Percentiles rank a stretch among this genome's conserved stretches.
Conservation (phyloP, 2,888 invertebrate species). For the Monoplex corrugatus region DNA sequence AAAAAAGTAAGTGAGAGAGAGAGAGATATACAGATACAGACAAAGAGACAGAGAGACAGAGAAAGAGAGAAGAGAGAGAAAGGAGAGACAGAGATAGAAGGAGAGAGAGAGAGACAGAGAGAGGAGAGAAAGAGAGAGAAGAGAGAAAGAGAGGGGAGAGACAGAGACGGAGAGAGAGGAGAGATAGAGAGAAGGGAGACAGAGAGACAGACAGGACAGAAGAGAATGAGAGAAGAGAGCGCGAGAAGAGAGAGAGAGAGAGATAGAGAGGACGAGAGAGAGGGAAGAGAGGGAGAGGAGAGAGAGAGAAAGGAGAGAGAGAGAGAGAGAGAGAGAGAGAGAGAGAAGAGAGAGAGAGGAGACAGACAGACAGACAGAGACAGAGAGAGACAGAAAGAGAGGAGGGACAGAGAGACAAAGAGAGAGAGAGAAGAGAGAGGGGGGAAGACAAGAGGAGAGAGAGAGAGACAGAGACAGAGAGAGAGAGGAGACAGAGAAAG, state of each 20-base stretch:
- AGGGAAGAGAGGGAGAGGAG: neutral
- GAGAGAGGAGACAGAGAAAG: neutral
- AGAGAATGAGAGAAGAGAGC: neutral
- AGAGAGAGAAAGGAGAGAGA: neutral
- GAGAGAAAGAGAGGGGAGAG: neutral
- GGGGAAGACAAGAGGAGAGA: neutral
- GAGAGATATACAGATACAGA: neutral
- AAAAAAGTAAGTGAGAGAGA: neutral
- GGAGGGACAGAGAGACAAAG: neutral
- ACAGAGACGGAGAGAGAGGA: neutral
- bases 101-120: neutral
- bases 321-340: neutral
- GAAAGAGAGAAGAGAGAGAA: neutral
- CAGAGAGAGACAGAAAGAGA: neutral
- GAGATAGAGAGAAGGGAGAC: neutral
- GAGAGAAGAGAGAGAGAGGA: neutral
- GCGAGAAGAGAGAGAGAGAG: neutral
- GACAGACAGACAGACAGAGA: neutral
- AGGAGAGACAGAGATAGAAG: neutral
- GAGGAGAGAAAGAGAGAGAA: neutral
- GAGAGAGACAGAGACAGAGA: neutral
- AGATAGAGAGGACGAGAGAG: neutral
- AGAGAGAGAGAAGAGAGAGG: neutral
- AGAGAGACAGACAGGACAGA: neutral
- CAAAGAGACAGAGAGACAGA: neutral